Conservation (phyloP, 2,888 invertebrate genomes). For the Hirtodrosophila duncani region DNA sequence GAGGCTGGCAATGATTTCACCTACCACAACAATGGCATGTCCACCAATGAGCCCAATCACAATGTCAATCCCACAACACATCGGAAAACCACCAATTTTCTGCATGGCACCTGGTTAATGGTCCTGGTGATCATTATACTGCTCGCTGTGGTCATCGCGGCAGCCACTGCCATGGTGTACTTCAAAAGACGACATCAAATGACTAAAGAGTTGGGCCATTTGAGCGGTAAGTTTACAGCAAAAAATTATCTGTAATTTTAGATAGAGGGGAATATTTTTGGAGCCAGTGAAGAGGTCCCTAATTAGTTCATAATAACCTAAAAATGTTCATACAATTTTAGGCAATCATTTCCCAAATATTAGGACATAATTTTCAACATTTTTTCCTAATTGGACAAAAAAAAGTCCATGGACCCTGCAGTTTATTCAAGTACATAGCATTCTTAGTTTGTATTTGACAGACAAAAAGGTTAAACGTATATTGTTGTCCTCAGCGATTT, state of each 20-base stretch:
- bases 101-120: conserved; percentile 78
- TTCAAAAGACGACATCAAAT: conserved; percentile 78
- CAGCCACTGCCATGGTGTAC: conserved; percentile 76
- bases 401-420: too few species aligned
- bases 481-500: too few species aligned
- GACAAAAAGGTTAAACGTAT: too few species aligned
- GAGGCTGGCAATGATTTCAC: conserved; percentile 59
- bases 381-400: too few species aligned
- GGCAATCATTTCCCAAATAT: too few species aligned
- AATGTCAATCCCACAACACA: conserved; percentile 75
- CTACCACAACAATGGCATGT: conserved; percentile 64
- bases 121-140: conserved; percentile 75
- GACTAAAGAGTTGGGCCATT: conserved; percentile 82
- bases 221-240: conserved; percentile 79
- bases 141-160: conserved; percentile 73
- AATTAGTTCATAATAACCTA: too few species aligned
- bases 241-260: neutral
- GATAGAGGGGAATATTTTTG: too few species aligned
- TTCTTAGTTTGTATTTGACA: too few species aligned
- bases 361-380: too few species aligned
- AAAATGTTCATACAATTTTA: too few species aligned
- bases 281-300: too few species aligned
- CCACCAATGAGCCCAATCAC: conserved; percentile 65
- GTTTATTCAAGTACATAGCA: too few species aligned
- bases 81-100: conserved; percentile 75